phyloP scores from a whole-genome alignment of 1,140 invertebrate genomes.

The Watersipora subatra region DNA sequence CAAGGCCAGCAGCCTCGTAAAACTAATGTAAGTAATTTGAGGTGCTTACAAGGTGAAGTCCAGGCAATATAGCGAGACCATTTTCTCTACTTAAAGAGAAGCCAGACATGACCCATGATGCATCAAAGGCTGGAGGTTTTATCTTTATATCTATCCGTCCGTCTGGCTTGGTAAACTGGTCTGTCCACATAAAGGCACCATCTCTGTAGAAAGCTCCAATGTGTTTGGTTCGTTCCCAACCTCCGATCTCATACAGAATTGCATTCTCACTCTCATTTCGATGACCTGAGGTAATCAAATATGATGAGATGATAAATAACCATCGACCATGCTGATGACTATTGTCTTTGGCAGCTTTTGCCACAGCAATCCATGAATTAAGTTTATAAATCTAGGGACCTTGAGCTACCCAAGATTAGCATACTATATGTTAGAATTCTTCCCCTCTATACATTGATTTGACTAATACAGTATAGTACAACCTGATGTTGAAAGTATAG shows the following conservation, averaged over 20 bases:
- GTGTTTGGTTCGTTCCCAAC: background rate
- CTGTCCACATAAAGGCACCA: conserved; percentile 1
- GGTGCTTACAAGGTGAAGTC: conserved; percentile 53
- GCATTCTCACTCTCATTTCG: background rate
- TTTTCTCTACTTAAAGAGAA: conserved; percentile 70
- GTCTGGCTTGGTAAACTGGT: conserved; percentile 23
- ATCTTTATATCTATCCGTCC: conserved; percentile 54
- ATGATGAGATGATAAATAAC: no score
- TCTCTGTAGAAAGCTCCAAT: conserved; percentile 7
- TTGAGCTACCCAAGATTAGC: no score
- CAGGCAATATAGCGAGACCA: conserved; percentile 71
- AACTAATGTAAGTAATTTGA: no score
- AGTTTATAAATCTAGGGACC: no score
- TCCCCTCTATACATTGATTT: no score
- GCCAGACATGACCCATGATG: conserved; percentile 80
- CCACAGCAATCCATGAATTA: no score
- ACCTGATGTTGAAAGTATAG: no score
- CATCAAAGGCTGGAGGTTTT: conserved; percentile 65
- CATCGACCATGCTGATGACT: no score
- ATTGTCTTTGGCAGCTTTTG: no score
- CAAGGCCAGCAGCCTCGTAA: no score
- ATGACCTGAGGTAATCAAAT: background rate
- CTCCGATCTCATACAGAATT: background rate
- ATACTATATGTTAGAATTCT: no score
- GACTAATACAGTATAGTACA: no score